phyloP scores from a whole-genome alignment of 2,888 invertebrate genomes.

The Blastobasis adustella region DNA sequence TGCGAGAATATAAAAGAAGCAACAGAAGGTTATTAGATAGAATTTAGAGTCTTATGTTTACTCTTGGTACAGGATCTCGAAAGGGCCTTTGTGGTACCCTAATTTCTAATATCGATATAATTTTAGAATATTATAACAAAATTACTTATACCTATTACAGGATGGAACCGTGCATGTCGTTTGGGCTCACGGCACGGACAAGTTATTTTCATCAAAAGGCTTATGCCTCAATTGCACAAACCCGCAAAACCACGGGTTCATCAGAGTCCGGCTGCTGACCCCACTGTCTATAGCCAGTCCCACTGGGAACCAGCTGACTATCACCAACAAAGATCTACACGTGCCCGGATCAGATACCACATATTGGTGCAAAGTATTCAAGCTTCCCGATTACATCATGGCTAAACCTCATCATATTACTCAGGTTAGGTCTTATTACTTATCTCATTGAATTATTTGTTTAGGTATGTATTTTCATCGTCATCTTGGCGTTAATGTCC shows the following conservation, averaged over 20 bases:
- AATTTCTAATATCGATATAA: no score
- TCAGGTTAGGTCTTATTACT: conserved; percentile 59
- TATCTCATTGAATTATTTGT: neutral
- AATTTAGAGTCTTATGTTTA: no score
- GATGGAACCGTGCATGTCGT: conserved; percentile 92
- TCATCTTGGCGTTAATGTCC: no score
- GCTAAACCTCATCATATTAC: conserved; percentile 85
- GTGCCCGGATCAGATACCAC: conserved; percentile 93
- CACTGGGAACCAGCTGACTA: conserved; percentile 72
- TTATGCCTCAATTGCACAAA: conserved; percentile 74
- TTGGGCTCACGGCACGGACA: conserved; percentile 88
- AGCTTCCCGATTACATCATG: conserved; percentile 80
- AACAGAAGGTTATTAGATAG: no score
- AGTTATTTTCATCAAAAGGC: conserved; percentile 79
- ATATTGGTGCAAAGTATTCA: conserved; percentile 95
- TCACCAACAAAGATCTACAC: conserved; percentile 77
- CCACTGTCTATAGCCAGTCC: conserved; percentile 50
- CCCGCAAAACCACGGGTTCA: conserved; percentile 79
- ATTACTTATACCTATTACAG: conserved; percentile 51
- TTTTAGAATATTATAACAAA: no score
- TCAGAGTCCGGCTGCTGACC: conserved; percentile 80
- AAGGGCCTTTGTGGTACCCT: no score
- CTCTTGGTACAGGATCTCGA: no score
- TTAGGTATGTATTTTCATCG: neutral
- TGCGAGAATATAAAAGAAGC: no score